Conservation (phyloP, 2,113 vertebrate species). For the Penelope pileata region DNA sequence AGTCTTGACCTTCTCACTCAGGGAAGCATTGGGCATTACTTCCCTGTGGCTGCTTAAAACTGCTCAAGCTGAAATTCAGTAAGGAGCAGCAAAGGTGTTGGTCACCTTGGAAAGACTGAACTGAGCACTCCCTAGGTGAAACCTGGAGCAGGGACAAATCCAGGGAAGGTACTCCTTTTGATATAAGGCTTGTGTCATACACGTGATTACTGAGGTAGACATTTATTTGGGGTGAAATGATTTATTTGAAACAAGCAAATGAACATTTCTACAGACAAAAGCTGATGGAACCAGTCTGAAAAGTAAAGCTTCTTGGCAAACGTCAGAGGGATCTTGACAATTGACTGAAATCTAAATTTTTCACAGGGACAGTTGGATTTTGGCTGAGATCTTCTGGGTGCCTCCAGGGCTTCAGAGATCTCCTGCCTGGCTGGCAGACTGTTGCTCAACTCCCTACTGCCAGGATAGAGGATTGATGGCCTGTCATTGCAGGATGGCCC, state of each 20-base stretch:
- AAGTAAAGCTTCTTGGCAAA: neutral
- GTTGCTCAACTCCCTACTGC: neutral
- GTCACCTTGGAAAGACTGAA: neutral
- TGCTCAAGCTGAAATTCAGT: accelerated
- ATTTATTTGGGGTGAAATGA: neutral
- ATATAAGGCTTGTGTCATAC: neutral
- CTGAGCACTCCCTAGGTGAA: neutral
- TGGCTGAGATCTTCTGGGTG: constrained; percentile 7
- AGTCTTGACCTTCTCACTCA: neutral
- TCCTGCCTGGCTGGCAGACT: neutral
- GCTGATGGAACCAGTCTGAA: neutral
- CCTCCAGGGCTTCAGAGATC: neutral
- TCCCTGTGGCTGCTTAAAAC: neutral
- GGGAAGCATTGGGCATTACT: neutral
- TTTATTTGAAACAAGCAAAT: neutral
- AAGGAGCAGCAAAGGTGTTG: neutral
- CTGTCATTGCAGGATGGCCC: constrained; percentile 8
- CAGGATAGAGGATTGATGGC: constrained; percentile 6
- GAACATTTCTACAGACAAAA: neutral
- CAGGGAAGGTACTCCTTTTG: neutral
- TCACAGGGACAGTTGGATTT: constrained; percentile 15
- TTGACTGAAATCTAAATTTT: constrained; percentile 33
- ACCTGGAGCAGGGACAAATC: neutral
- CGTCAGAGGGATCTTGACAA: constrained; percentile 20
- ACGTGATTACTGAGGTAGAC: neutral